phyloP scores from a whole-genome alignment of 2,888 invertebrate species.

The Busseola fusca region DNA sequence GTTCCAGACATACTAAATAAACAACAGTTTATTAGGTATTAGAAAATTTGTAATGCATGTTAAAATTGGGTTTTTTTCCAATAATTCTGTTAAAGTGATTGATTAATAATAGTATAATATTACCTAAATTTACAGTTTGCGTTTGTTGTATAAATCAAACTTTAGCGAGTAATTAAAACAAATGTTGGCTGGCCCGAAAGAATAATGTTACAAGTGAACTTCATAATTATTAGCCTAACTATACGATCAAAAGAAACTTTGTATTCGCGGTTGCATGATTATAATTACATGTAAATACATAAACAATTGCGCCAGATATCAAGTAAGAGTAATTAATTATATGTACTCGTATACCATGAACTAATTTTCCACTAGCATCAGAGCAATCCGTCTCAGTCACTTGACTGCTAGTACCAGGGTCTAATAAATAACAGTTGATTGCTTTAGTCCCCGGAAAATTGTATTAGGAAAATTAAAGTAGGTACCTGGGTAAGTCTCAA shows the following conservation, averaged over 20 bases:
- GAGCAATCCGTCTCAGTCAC: conserved; percentile 15
- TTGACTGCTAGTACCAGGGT: conserved; percentile 23
- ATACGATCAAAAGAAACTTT: not conserved
- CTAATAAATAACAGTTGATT: conserved; percentile 9
- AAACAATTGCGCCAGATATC: not conserved
- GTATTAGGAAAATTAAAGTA: not conserved
- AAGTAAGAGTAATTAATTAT: no score
- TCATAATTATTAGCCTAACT: not conserved
- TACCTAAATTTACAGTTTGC: not conserved
- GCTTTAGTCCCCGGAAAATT: conserved; percentile 2
- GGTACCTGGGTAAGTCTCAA: no score
- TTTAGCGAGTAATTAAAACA: not conserved
- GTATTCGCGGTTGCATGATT: not conserved
- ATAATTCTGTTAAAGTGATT: not conserved
- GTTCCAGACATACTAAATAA: not conserved
- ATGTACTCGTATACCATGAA: not conserved
- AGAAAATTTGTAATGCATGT: not conserved
- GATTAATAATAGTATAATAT: not conserved
- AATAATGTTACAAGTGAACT: not conserved
- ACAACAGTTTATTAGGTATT: not conserved
- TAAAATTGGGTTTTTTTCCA: no score
- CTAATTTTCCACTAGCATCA: conserved; percentile 4
- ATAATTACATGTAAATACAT: not conserved
- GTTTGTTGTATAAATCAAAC: not conserved
- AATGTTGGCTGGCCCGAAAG: not conserved